Conservation (phyloP, 2,113 vertebrate genomes). For the Caracal caracal region DNA sequence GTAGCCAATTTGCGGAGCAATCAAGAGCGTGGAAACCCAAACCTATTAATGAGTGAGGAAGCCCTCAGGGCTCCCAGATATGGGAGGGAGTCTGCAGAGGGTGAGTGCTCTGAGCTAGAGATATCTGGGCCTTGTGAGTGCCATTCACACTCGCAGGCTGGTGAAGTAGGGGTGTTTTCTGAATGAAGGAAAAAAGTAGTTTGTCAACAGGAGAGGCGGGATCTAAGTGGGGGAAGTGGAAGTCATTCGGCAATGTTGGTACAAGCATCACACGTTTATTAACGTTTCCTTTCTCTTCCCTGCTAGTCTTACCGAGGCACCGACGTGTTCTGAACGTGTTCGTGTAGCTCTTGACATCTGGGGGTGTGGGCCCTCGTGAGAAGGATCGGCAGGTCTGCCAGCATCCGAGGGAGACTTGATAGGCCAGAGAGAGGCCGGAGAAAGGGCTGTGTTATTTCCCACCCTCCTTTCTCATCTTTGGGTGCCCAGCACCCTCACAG, state of each 20-base stretch:
- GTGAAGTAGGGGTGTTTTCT: not conserved
- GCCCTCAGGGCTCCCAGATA: not conserved
- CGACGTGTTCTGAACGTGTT: not conserved
- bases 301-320: not conserved
- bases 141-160: not conserved
- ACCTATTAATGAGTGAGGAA: not conserved
- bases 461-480: not conserved
- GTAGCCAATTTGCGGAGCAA: conserved; percentile 15
- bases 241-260: not conserved
- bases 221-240: too few relatives aligned
- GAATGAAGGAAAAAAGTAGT: not conserved
- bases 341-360: not conserved
- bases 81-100: not conserved
- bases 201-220: not conserved
- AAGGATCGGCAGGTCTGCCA: not conserved
- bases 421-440: not conserved
- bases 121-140: not conserved
- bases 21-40: conserved; percentile 15
- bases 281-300: not conserved
- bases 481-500: not conserved
- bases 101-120: not conserved
- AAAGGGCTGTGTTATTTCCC: not conserved
- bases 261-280: not conserved
- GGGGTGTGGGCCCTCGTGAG: not conserved
- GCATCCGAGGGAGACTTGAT: not conserved